Percentiles rank a stretch among this genome's conserved stretches.
phyloP scores from a whole-genome alignment of 2,888 invertebrate genomes.

The Toxonevra muliebris region DNA sequence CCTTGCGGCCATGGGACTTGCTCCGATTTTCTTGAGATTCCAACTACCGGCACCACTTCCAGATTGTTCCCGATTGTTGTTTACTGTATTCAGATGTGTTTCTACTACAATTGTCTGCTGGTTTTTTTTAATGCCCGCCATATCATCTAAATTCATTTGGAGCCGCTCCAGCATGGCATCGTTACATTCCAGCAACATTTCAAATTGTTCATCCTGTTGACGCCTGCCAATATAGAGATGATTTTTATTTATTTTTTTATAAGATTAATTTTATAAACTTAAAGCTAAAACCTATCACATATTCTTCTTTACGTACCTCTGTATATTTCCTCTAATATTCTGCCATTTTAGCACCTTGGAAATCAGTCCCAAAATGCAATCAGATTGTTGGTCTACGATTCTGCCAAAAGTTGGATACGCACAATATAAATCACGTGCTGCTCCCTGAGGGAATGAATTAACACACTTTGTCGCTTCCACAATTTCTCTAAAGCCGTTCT shows the following conservation, averaged over 20 bases:
- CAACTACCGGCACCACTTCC: constrained; percentile 68
- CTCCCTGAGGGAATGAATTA: constrained; percentile 77
- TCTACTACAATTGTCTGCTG: constrained; percentile 67
- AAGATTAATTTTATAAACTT: background rate
- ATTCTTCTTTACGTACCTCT: constrained; percentile 51
- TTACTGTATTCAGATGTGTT: constrained; percentile 51
- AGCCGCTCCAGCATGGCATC: constrained; percentile 84
- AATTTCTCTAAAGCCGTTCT: constrained; percentile 71
- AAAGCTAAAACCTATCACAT: background rate
- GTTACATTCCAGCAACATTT: constrained; percentile 82
- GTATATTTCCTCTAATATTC: constrained; percentile 69
- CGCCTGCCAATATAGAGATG: constrained; percentile 53
- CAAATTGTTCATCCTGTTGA: constrained; percentile 75
- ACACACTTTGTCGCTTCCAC: constrained; percentile 75
- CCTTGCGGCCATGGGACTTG: constrained; percentile 49
- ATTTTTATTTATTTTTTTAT: constrained; percentile 5
- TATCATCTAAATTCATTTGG: constrained; percentile 76
- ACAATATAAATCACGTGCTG: constrained; percentile 77
- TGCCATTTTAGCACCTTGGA: constrained; percentile 69
- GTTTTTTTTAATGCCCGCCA: constrained; percentile 70
- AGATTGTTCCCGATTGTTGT: background rate
- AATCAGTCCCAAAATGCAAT: constrained; percentile 71
- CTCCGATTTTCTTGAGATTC: constrained; percentile 64
- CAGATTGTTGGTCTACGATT: constrained; percentile 72
- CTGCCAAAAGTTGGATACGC: constrained; percentile 80